phyloP scores from a whole-genome alignment of 1,140 invertebrate genomes.

The Arion vulgaris region DNA sequence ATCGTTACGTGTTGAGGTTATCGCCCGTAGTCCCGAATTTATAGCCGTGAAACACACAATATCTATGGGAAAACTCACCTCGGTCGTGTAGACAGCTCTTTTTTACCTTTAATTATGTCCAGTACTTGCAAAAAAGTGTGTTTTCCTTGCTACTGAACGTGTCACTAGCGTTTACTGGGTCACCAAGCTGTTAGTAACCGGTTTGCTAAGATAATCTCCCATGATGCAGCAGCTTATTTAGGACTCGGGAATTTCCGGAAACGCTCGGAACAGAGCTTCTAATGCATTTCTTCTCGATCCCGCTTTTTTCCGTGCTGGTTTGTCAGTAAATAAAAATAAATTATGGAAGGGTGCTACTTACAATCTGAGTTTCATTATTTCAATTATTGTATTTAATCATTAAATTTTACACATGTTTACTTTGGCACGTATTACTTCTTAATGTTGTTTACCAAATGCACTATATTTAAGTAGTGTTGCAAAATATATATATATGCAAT shows the following conservation, averaged over 20 bases:
- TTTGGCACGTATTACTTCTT: too few species aligned
- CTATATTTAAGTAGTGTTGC: too few species aligned
- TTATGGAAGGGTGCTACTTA: too few species aligned
- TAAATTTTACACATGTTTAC: too few species aligned
- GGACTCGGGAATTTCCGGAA: neutral
- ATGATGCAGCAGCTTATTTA: conserved; percentile 30
- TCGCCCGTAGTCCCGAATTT: conserved; percentile 22
- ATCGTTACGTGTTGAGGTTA: conserved; percentile 21
- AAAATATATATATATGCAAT: too few species aligned
- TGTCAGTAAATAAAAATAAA: too few species aligned
- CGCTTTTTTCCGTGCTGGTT: too few species aligned
- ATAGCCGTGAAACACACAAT: neutral
- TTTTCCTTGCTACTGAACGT: conserved; percentile 12
- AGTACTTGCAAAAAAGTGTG: neutral
- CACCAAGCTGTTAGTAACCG: conserved; percentile 29
- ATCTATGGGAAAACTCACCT: conserved; percentile 27
- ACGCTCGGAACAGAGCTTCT: neutral
- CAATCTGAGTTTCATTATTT: too few species aligned
- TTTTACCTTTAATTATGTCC: neutral
- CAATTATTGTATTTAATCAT: too few species aligned
- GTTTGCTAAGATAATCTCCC: conserved; percentile 32
- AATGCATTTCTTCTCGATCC: neutral
- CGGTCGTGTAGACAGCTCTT: neutral
- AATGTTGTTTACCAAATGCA: too few species aligned
- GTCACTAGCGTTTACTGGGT: neutral